phyloP scores from a whole-genome alignment of 2,113 vertebrate species.

The Grallaria varia region DNA sequence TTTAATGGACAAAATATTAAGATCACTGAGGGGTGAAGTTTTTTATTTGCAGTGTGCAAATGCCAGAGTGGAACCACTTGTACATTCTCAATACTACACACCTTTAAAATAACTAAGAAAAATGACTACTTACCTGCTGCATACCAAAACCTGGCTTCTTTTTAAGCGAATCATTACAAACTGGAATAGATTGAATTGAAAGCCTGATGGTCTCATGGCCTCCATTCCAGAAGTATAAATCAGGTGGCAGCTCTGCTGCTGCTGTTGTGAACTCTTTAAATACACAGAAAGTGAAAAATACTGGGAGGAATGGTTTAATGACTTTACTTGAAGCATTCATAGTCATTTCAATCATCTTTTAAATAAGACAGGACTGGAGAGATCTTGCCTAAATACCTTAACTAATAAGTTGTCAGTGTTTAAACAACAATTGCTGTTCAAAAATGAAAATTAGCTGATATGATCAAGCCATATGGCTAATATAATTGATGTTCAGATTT shows the following conservation, averaged over 20 bases:
- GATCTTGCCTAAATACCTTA: constrained; percentile 66
- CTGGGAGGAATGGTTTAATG: neutral
- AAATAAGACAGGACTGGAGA: constrained; percentile 24
- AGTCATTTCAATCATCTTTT: constrained; percentile 64
- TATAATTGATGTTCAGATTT: constrained; percentile 72
- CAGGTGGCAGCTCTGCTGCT: neutral
- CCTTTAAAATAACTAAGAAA: constrained; percentile 49
- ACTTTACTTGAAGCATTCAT: constrained; percentile 33
- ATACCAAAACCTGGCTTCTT: neutral
- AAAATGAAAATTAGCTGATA: constrained; percentile 70
- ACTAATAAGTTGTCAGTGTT: constrained; percentile 69
- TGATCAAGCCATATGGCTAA: constrained; percentile 74
- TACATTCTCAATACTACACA: constrained; percentile 8
- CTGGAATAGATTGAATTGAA: constrained; percentile 8
- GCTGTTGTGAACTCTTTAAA: neutral
- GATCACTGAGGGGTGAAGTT: constrained; percentile 71
- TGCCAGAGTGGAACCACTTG: constrained; percentile 44
- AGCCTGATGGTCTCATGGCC: neutral
- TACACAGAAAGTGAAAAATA: neutral
- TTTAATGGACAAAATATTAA: constrained; percentile 70
- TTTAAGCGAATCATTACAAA: constrained; percentile 40
- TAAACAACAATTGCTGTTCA: constrained; percentile 69
- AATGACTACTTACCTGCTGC: constrained; percentile 23
- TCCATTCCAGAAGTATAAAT: constrained; percentile 24
- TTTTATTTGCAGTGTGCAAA: constrained; percentile 66